Evolutionary conservation across 2,113 vertebrate species (phyloP).

Genomic region (Tragelaphus imberbis): DNA sequence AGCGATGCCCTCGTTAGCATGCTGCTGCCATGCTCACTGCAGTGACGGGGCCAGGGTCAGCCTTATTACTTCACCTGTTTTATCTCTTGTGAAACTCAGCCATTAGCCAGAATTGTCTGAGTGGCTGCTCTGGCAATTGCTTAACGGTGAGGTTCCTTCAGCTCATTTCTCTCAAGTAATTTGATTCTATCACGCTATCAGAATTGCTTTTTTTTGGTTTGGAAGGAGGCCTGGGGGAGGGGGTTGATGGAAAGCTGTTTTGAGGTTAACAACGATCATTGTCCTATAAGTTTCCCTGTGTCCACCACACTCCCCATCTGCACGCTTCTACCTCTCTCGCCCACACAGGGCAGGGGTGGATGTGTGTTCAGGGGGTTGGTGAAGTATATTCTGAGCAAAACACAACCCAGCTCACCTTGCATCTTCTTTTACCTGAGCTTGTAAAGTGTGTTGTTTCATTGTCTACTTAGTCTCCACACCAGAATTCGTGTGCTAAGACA

Average conservation of each 20-base stretch:
- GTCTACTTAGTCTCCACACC: slow-evolving; percentile 5
- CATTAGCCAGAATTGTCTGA: slow-evolving; percentile 79
- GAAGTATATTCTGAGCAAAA: background rate
- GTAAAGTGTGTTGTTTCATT: slow-evolving; percentile 38
- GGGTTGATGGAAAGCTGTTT: slow-evolving; percentile 39
- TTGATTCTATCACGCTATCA: slow-evolving; percentile 78
- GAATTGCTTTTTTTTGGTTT: slow-evolving; percentile 75
- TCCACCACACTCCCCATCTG: background rate
- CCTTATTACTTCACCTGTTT: slow-evolving; percentile 82
- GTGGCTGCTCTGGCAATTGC: slow-evolving; percentile 78
- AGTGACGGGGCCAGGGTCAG: slow-evolving; percentile 74
- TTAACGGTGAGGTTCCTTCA: slow-evolving; percentile 78
- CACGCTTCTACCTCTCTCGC: fast-evolving
- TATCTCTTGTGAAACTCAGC: slow-evolving; percentile 84
- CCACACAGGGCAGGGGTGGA: background rate
- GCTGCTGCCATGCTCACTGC: slow-evolving; percentile 65
- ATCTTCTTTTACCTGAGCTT: slow-evolving; percentile 32
- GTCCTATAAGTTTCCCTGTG: background rate
- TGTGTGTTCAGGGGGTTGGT: background rate
- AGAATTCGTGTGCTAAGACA: background rate
- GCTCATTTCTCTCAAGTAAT: slow-evolving; percentile 83
- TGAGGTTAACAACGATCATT: slow-evolving; percentile 20
- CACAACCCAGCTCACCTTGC: background rate
- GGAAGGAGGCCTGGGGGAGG: background rate
- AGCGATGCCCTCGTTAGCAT: slow-evolving; percentile 73